These are phyloP conservation scores for Epicampocera succincta DNA, from an alignment of 2,888 invertebrate genomes.

Conservation along the genomic window DNA sequence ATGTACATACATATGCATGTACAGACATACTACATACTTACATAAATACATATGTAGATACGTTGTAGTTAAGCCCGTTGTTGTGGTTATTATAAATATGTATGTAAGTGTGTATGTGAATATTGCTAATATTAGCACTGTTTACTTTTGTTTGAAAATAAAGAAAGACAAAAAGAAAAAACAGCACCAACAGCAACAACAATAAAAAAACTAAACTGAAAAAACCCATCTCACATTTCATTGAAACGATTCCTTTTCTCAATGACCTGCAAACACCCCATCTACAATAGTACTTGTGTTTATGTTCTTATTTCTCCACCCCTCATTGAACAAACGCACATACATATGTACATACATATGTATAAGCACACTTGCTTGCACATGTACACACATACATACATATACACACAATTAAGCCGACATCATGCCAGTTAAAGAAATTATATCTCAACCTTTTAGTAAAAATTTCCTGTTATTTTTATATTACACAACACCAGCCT, in stretches of 20 bases:
- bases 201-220: constrained; percentile 65
- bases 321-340: not conserved
- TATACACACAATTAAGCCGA: not conserved
- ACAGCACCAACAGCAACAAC: constrained; percentile 16
- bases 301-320: constrained; percentile 20
- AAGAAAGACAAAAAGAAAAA: constrained; percentile 17
- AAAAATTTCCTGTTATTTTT: constrained; percentile 26
- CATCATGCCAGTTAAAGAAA: constrained; percentile 24
- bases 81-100: constrained; percentile 35
- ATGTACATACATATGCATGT: too few species aligned
- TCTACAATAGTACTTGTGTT: not conserved
- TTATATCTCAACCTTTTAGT: constrained; percentile 19
- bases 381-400: not conserved
- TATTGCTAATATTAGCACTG: constrained; percentile 11
- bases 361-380: not conserved
- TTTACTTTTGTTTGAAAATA: constrained; percentile 35
- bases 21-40: too few species aligned
- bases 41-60: too few species aligned
- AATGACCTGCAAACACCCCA: constrained; percentile 67
- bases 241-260: constrained; percentile 63
- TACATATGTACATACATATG: not conserved
- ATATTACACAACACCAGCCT: not conserved
- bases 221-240: constrained; percentile 69
- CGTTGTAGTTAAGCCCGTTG: constrained; percentile 35
- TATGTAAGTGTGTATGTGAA: not conserved